Conservation (phyloP, 2,113 vertebrate genomes). For the Larimichthys crocea region DNA sequence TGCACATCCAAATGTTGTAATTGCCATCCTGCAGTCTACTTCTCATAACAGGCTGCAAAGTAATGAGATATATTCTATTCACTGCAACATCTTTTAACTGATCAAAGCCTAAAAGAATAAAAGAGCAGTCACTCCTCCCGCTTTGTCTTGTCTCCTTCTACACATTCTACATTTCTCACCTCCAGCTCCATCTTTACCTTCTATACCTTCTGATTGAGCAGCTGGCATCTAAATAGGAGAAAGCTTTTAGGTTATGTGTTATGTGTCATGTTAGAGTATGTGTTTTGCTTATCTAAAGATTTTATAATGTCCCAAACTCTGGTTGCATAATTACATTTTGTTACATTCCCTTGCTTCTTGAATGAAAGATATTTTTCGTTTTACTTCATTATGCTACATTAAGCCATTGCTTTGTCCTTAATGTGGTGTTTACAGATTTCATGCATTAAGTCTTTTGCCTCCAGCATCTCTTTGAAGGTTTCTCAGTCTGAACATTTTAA, state of each 20-base stretch:
- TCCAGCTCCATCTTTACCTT: conserved; percentile 7
- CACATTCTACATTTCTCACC: conserved; percentile 8
- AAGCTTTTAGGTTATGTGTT: background rate
- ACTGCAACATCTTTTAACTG: conserved; percentile 2
- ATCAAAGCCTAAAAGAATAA: conserved; percentile 12
- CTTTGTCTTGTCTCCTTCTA: conserved; percentile 5
- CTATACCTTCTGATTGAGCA: conserved; percentile 8
- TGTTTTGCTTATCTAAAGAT: background rate
- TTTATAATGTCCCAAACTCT: conserved; percentile 6
- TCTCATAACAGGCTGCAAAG: background rate
- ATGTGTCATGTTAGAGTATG: background rate
- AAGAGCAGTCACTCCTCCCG: conserved; percentile 2
- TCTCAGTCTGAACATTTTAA: background rate
- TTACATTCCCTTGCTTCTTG: background rate
- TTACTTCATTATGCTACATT: conserved; percentile 7
- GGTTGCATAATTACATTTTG: background rate
- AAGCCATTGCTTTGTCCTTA: background rate
- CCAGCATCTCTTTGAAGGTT: background rate
- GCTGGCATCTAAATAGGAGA: background rate
- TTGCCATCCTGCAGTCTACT: background rate
- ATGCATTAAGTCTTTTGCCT: background rate
- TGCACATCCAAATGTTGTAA: background rate
- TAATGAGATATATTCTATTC: background rate
- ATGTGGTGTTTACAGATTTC: conserved; percentile 2
- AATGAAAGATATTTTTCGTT: conserved; percentile 19